phyloP scores from a whole-genome alignment of 2,888 invertebrate genomes.

The Dryadula phaetusa region DNA sequence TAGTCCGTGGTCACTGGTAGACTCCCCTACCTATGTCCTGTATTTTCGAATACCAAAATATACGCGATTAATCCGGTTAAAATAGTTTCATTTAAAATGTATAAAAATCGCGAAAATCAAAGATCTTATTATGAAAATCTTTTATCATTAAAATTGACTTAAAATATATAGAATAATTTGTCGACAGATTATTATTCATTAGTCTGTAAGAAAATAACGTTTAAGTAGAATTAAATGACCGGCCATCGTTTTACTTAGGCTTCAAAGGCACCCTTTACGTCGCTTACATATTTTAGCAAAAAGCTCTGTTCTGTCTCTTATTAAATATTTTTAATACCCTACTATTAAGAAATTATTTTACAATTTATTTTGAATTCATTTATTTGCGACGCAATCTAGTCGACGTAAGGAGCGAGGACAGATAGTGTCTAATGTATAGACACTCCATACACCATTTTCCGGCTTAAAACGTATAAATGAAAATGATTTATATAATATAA shows the following conservation, averaged over 20 bases:
- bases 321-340: neutral
- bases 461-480: too few species aligned
- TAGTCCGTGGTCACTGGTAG: too few species aligned
- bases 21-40: too few species aligned
- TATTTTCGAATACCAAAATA: too few species aligned
- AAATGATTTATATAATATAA: too few species aligned
- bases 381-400: neutral
- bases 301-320: neutral
- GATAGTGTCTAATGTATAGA: too few species aligned
- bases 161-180: neutral
- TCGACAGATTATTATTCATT: neutral
- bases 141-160: neutral
- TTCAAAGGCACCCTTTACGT: slow-evolving; percentile 6
- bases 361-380: neutral
- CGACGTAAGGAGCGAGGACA: too few species aligned
- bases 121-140: too few species aligned
- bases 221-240: neutral
- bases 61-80: too few species aligned
- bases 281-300: slow-evolving; percentile 3
- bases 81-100: too few species aligned
- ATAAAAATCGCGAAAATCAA: too few species aligned
- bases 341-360: neutral
- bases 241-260: neutral
- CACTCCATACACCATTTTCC: too few species aligned
- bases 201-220: slow-evolving; percentile 5